phyloP scores from a whole-genome alignment of 2,113 vertebrate species.

The Meles meles region DNA sequence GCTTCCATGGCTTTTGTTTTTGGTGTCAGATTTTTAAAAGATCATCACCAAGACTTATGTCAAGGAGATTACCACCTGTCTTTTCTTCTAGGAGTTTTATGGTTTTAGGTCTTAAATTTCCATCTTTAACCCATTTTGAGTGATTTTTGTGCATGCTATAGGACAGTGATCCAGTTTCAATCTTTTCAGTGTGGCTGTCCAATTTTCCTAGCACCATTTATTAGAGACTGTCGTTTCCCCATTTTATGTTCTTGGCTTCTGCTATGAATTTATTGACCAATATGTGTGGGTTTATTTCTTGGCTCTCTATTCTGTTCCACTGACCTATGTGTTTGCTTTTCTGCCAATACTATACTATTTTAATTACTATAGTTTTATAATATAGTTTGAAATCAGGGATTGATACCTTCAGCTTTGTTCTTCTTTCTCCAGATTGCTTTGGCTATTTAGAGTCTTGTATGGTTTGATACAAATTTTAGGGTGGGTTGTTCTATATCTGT shows the following conservation, averaged over 20 bases:
- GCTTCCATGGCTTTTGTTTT: neutral
- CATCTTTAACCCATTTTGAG: neutral
- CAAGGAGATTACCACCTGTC: neutral
- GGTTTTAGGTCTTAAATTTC: neutral
- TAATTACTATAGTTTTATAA: neutral
- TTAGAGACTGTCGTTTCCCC: neutral
- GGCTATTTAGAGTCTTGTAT: neutral
- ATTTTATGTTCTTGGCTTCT: neutral
- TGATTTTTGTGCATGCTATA: neutral
- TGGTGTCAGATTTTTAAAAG: neutral
- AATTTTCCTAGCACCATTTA: neutral
- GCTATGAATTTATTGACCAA: neutral
- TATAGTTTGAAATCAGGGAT: neutral
- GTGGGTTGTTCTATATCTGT: neutral
- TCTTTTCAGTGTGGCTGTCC: neutral
- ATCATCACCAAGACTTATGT: neutral
- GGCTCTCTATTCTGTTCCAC: neutral
- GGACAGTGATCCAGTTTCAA: neutral
- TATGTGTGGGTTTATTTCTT: neutral
- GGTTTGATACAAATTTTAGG: neutral
- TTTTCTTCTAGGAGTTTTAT: neutral
- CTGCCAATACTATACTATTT: neutral
- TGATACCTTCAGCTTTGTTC: neutral
- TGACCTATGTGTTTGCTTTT: neutral
- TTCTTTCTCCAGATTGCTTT: neutral